A percentile compares a stretch with the other conserved stretches of the same genome.
Conservation (phyloP, 2,797 vertebrate species). For the Eulemur mongoz region DNA sequence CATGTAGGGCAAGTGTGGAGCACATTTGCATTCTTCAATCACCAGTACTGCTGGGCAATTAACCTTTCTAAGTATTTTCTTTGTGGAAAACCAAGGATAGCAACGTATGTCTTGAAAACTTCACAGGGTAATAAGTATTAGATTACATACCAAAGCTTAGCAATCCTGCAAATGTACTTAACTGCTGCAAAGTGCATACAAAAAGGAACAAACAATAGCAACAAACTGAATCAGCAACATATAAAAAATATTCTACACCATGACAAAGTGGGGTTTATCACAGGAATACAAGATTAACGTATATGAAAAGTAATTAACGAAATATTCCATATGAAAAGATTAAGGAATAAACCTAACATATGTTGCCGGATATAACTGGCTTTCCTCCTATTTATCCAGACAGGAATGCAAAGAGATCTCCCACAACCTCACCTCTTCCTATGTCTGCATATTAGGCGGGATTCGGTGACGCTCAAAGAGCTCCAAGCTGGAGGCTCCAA, state of each 20-base stretch:
- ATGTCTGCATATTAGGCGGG: rapidly evolving
- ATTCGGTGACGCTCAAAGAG: rapidly evolving
- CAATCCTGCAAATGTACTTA: background rate
- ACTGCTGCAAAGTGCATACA: too few relatives aligned
- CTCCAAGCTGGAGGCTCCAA: rapidly evolving
- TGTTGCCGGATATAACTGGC: background rate
- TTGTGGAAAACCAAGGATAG: background rate
- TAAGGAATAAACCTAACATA: background rate
- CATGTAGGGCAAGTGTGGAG: too few relatives aligned
- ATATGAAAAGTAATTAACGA: background rate
- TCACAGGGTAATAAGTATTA: background rate
- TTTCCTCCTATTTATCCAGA: background rate
- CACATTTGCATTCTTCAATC: background rate
- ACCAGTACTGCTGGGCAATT: background rate
- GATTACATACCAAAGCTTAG: background rate
- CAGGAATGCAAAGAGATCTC: too few relatives aligned
- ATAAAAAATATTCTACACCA: background rate
- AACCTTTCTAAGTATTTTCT: background rate
- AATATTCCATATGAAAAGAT: background rate
- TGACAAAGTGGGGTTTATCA: too few relatives aligned
- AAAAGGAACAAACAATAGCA: background rate
- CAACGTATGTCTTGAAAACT: background rate
- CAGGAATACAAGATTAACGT: background rate
- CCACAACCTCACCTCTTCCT: rapidly evolving
- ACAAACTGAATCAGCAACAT: background rate